Percentiles rank a stretch among this genome's conserved stretches.
Conservation (phyloP, 2,113 vertebrate species). For the Pseudorhombus dupliciocellatus region DNA sequence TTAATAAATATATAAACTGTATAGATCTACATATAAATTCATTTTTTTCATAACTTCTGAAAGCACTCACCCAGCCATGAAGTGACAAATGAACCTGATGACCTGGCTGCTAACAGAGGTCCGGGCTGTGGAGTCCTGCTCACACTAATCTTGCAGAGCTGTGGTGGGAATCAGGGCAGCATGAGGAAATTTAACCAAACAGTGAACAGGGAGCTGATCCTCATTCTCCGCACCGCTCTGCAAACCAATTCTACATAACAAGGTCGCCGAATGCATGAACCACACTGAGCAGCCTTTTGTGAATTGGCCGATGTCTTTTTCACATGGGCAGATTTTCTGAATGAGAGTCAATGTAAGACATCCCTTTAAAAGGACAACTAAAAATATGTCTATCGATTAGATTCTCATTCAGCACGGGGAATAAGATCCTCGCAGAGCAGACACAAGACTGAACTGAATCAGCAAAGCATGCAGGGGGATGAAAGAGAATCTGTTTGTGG, state of each 20-base stretch:
- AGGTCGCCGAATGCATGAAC: not conserved
- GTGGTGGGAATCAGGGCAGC: conserved; percentile 20
- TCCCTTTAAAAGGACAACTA: not conserved
- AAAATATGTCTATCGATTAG: conserved; percentile 21
- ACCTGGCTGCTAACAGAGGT: conserved; percentile 37
- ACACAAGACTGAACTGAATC: conserved; percentile 40
- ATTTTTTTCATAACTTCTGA: not conserved
- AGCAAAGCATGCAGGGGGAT: conserved; percentile 18
- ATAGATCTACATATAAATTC: not conserved
- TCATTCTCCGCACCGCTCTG: conserved; percentile 8
- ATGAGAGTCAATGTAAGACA: conserved; percentile 40
- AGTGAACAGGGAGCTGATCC: conserved; percentile 24
- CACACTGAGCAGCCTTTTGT: conserved; percentile 14
- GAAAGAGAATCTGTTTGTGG: conserved; percentile 21
- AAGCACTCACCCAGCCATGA: not conserved
- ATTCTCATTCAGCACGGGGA: conserved; percentile 26
- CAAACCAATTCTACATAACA: conserved; percentile 34
- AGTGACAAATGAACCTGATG: conserved; percentile 38
- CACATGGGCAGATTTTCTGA: conserved; percentile 18
- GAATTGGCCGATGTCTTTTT: conserved; percentile 32
- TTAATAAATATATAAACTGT: not conserved
- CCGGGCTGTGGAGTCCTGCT: conserved; percentile 26
- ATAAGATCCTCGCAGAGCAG: conserved; percentile 20
- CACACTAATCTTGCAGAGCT: conserved; percentile 23
- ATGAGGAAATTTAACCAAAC: conserved; percentile 6